These are phyloP conservation scores for Tribolium freemani DNA, from an alignment of 2,888 invertebrate genomes.

Conservation along the genomic window DNA sequence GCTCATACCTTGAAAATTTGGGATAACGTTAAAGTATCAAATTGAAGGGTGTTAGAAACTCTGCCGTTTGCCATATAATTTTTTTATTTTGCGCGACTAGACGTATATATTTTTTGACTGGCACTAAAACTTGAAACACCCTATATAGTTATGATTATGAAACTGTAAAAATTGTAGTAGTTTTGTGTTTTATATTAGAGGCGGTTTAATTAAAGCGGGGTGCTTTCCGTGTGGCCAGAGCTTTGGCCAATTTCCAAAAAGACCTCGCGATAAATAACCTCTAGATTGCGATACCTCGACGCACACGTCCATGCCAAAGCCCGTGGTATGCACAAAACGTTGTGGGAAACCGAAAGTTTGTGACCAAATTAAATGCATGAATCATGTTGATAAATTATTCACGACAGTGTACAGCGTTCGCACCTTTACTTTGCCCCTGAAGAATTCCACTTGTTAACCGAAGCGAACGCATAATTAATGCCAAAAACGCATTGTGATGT, in stretches of 20 bases:
- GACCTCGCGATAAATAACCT: slow-evolving; percentile 39
- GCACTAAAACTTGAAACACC: too few species aligned
- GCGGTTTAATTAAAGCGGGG: neutral
- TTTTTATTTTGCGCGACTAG: too few species aligned
- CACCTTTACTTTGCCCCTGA: slow-evolving; percentile 32
- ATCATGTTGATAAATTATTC: slow-evolving; percentile 51
- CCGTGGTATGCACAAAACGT: slow-evolving; percentile 46
- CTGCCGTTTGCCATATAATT: too few species aligned
- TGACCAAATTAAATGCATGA: slow-evolving; percentile 52
- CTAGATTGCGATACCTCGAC: slow-evolving; percentile 24
- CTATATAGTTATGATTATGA: too few species aligned
- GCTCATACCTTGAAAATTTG: too few species aligned
- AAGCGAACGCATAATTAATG: slow-evolving; percentile 24
- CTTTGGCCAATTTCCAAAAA: slow-evolving; percentile 37
- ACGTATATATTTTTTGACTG: too few species aligned
- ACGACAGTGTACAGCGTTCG: slow-evolving; percentile 41
- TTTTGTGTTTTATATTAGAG: neutral
- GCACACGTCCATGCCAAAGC: slow-evolving; percentile 36
- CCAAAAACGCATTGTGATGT: slow-evolving; percentile 24
- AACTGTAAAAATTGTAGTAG: too few species aligned
- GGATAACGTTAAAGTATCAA: too few species aligned
- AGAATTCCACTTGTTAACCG: slow-evolving; percentile 38
- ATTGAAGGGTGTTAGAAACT: too few species aligned
- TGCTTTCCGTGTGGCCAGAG: slow-evolving; percentile 11
- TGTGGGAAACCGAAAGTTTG: slow-evolving; percentile 46